Evolutionary conservation across 2,113 vertebrate genomes (phyloP), one percentile per base, ranked within the genome.

Genomic region (Dolichallabes microphthalmus): DNA sequence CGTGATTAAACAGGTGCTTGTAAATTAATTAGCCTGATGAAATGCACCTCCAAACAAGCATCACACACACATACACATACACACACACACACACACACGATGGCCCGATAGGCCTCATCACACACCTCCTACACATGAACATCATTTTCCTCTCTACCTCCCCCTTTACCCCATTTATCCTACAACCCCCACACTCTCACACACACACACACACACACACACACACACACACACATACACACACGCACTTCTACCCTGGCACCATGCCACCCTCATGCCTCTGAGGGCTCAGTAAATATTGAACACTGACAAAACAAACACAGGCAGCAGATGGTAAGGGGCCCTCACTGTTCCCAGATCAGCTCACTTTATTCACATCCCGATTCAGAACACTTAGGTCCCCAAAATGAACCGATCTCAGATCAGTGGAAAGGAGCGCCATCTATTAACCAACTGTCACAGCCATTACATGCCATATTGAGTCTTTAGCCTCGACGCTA

Each of bases 301-400:
- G 96, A 96, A 95, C 96, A 95, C 95, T 95, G 95, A 96, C 96
- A 96, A 96, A 95, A 94, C 96, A 95, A 96, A 97, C 88, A 95
- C 92, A 90, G 92, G 95, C 93, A 96, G 95, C 97, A 97, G 97
- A 97, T 98, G 97, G 96, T 93, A 94, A 93, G 93, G 93, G 93
- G 27, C 64, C n/a, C 19, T 8, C n/a, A 92, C 91, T 94, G 94
- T 92, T 94, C 93, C 94, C 25, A 22, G 76, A 81, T 76, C 88
- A 86, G 86, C 14, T 58, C 11, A 0, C 39, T 74, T 57, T 20
- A 58, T 60, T 69, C 13, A 58, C 52, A 71, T 27, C 39, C 60
- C 61, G 27, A 79, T 32, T 52, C 57, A 60, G 58, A 57, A 35
- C 39, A 55, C 58, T 80, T 60, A 61, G 53, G n/a, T n/a, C 19